Base-by-base conservation (phyloP, 2,113 vertebrate species). In the Calypte anna region DNA sequence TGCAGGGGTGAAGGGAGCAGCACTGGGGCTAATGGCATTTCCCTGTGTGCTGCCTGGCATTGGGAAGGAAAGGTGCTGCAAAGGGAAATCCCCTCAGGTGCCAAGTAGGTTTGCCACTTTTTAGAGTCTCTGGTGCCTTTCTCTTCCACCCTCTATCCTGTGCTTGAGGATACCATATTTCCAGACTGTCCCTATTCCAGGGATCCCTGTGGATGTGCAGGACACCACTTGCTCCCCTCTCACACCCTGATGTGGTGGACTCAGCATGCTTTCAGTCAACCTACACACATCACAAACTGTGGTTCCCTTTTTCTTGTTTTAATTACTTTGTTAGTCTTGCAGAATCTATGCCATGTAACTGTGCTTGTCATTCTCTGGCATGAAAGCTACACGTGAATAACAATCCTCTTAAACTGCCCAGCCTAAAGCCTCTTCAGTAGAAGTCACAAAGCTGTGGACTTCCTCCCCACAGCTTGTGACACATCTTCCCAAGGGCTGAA, bases 11-110 rank as follows among this genome's bases (percentile, higher is more conserved):
- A 43, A 28, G 48, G 30, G 5, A 53, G 61, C 55, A 20, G 62
- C 4, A 0, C 21, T 8, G 23, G 36, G 57, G n/a, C 23, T 33
- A 0, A 5, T 3, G 1, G 70, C 24, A 27, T 28, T 44, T 57
- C 36, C 9, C 0, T 11, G 9, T 59, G 31, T 67, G 68, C 81
- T 89, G 62, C 74, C 80, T 44, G 64, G 21, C 15, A 2, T 2
- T 44, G 28, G 19, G 44, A 58, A 21, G 20, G 48, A 58, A 20
- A 14, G 24, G 25, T 57, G 24, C 64, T 58, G 61, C 64, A 27
- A 46, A 61, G 44, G 30, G 66, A 15, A 82, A n/a, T 50, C 48
- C 31, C 11, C 0, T 17, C 6, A 3, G 21, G 13, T 46, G 6
- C 58, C 55, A 19, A 38, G 31, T 23, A 21, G 28, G 7, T 88